Percentiles rank a stretch among this genome's conserved stretches.
Conservation (phyloP, 2,888 invertebrate species). For the Cephus pygmeus region DNA sequence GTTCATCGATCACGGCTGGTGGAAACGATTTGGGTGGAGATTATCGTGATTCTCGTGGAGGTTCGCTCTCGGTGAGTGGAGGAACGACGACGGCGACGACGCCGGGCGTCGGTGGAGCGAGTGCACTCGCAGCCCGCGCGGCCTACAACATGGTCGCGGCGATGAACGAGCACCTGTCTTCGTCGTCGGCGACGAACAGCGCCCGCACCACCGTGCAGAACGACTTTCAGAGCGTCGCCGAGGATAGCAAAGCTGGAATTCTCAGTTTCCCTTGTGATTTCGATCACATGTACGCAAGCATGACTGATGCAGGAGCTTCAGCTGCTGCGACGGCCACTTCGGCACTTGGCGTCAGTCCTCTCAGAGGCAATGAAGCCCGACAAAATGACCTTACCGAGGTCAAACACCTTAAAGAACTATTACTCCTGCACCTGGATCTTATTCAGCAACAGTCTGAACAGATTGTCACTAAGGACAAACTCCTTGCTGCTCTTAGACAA, state of each 20-base stretch:
- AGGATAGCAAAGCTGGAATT: slow-evolving; percentile 65
- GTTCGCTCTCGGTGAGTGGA: background rate
- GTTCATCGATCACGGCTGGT: background rate
- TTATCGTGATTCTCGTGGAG: background rate
- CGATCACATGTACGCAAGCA: slow-evolving; percentile 81
- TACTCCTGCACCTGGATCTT: slow-evolving; percentile 85
- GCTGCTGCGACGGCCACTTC: slow-evolving; percentile 51
- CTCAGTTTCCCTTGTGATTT: slow-evolving; percentile 73
- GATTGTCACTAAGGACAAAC: slow-evolving; percentile 82
- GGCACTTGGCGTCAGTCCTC: slow-evolving; percentile 58
- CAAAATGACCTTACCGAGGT: slow-evolving; percentile 69
- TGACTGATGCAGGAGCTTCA: slow-evolving; percentile 60
- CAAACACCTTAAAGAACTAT: slow-evolving; percentile 80
- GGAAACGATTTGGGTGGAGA: background rate
- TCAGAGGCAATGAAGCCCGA: slow-evolving; percentile 59
- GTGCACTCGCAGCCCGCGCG: slow-evolving; percentile 31
- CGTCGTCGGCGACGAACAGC: slow-evolving; percentile 46
- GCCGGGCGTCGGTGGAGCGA: slow-evolving; percentile 75
- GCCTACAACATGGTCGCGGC: slow-evolving; percentile 65
- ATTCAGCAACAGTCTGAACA: slow-evolving; percentile 92
- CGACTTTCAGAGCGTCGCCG: slow-evolving; percentile 28
- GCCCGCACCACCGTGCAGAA: slow-evolving; percentile 29
- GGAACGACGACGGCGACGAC: slow-evolving; percentile 73
- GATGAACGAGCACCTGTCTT: slow-evolving; percentile 64
- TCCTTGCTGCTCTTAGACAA: slow-evolving; percentile 76